Evolutionary conservation across 2,113 vertebrate species (phyloP).

Genomic region (Ptychochromis oligacanthus): DNA sequence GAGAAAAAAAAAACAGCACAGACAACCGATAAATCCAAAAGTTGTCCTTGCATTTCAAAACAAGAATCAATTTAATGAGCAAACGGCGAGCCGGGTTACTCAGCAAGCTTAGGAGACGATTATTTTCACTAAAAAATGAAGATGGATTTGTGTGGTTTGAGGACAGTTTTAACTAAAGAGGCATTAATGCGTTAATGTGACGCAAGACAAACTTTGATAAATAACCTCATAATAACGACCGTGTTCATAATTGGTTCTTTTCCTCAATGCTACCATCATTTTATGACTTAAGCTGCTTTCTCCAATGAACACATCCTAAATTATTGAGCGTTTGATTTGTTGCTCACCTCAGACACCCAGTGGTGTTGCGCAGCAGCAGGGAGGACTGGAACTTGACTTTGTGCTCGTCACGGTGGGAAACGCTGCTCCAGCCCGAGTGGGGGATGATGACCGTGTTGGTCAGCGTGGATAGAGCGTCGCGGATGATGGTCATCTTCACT

Average conservation of each 20-base stretch:
- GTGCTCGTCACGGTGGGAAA: constrained; percentile 89
- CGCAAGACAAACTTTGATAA: not conserved
- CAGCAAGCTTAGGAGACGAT: not conserved
- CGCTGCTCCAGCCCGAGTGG: constrained; percentile 96
- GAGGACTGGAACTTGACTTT: constrained; percentile 97
- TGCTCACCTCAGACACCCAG: constrained; percentile 93
- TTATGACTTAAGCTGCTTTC: not conserved
- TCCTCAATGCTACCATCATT: not conserved
- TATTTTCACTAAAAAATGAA: not conserved
- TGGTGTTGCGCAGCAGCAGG: constrained; percentile 93
- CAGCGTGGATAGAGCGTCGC: constrained; percentile 91
- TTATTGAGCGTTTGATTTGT: not conserved
- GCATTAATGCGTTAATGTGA: not conserved
- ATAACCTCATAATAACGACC: not conserved
- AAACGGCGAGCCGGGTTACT: not conserved
- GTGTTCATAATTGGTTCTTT: not conserved
- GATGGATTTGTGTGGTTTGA: not conserved
- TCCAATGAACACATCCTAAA: not conserved
- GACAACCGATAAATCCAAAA: constrained; percentile 35
- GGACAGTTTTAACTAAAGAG: not conserved
- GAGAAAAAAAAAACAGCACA: not conserved
- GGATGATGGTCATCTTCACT: constrained; percentile 97
- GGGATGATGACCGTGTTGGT: constrained; percentile 97
- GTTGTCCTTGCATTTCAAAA: constrained; percentile 19
- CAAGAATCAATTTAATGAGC: constrained; percentile 23